Evolutionary conservation across 2,797 vertebrate species (phyloP), one percentile per base, ranked within the genome.

Genomic region (Tadarida brasiliensis): DNA sequence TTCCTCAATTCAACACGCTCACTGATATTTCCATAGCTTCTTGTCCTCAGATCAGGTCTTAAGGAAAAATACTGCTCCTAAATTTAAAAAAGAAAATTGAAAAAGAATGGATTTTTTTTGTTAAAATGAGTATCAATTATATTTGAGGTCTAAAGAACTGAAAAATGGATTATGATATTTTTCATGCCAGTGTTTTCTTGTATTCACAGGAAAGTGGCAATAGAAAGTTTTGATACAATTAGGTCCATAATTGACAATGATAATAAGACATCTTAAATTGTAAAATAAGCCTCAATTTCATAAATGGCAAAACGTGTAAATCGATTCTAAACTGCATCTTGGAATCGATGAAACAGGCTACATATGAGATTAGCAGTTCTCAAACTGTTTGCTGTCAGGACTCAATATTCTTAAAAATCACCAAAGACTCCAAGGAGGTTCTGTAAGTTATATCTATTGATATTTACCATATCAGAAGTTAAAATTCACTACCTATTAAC

Each of bases 1-100:
- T 98, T 98, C 86, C 99, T 98, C 97, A 99, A 2, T 2, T 99
- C 98, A 71, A 99, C 96, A 0, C 99, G 99, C 80, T 99, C 99
- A 0, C 99, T 98, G 97, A 99, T 98, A 94, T 99, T 99, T 0
- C 99, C 99, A 3, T 98, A 99, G 78, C 96, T 98, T 9, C 98
- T 99, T 12, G 97, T 99, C 68, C 99, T 99, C 78, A 99, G 98
- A 95, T 99, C 99, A 0, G 99, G 99, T 78, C 99, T 99, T 91
- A 99, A 98, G 30, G 99, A 99, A 96, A 99, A 99, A 97, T 99
- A 99, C 97, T 99, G 99, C 93, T 99, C 99, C 99, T 99, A 87
- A 20, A 57, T 95, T 88, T 20, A 51, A 24, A 93, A 87, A 87
- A 92, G 47, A 59, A 9, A 7, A 88, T 19, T 59, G 19, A 86